Evolutionary conservation across 2,113 vertebrate species (phyloP), one percentile per base, ranked within the genome.

Genomic region (Urocitellus parryii): DNA sequence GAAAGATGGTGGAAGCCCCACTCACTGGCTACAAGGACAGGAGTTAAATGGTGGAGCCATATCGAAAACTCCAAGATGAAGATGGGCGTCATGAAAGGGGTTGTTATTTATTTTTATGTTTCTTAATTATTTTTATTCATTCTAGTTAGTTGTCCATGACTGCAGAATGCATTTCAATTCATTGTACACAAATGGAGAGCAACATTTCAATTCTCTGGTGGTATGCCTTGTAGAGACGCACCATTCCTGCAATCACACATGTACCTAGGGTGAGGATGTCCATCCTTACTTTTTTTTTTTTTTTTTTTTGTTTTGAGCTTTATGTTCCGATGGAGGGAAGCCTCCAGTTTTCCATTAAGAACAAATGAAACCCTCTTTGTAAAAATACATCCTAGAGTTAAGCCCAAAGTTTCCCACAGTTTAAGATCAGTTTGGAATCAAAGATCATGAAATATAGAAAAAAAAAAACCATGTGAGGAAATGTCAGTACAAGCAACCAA

Each of bases 401-500:
- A 90, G 53, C 25, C 51, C 27, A 9, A 79, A n/a, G 14, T 81
- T 78, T 85, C 48, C 78, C 37, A 51, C 42, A 70, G 56, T n/a
- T 90, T 81, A 92, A 88, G 67, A 96, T 96, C 86, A 96, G 32
- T 63, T 88, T 68, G 79, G 53, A 96, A 80, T 81, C 65, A 87
- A 96, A 92, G 65, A 97, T n/a, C 1, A 24, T 39, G 79, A 90
- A 95, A 56, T n/a, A 72, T 5, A 65, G 63, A 84, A 68, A 56
- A 34, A 79, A 74, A 39, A 32, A 81, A 37, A 86, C 25, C 27
- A 2, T 18, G 39, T 5, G 72, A 82, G 34, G 39, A 78, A 95
- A 74, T 53, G 24, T 51, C 56, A 73, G 11, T 29, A 81, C 27
- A 53, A 45, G 9, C 1, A 32, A 29, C 42, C 53, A 81, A 20